Evolutionary conservation across 2,888 invertebrate species (phyloP).

Genomic region (Melinaea marsaeus): DNA sequence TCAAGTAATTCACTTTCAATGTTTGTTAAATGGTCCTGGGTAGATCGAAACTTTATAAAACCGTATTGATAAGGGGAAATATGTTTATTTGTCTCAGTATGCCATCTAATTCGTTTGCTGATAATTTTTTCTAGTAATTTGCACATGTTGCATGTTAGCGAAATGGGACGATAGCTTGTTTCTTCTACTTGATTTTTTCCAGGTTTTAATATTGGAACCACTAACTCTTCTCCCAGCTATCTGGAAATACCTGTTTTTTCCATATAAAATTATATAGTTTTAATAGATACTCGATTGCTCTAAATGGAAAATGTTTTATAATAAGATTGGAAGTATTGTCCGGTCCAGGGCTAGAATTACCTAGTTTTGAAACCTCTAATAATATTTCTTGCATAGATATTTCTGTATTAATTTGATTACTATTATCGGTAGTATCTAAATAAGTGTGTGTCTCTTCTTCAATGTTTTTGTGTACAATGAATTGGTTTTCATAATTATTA

Average conservation of each 20-base stretch:
- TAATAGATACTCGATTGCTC: conserved; percentile 20
- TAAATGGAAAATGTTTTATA: conserved; percentile 25
- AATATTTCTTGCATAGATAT: conserved; percentile 18
- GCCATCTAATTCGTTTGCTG: conserved; percentile 26
- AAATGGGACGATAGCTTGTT: conserved; percentile 28
- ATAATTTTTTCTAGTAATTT: conserved; percentile 30
- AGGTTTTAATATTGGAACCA: conserved; percentile 30
- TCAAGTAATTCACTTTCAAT: conserved; percentile 23
- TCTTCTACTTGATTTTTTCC: conserved; percentile 17
- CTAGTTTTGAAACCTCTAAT: conserved; percentile 12
- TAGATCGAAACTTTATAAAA: conserved; percentile 25
- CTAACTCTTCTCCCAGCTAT: conserved; percentile 27
- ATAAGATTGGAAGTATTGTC: conserved; percentile 26
- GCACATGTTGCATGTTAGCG: conserved; percentile 24
- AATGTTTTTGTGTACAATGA: conserved; percentile 8
- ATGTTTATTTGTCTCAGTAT: conserved; percentile 8
- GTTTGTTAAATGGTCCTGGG: conserved; percentile 23
- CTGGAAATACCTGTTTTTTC: conserved; percentile 26
- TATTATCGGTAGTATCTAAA: neutral
- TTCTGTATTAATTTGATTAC: neutral
- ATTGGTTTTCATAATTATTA: conserved; percentile 22
- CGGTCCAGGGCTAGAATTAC: conserved; percentile 24
- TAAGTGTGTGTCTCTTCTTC: neutral
- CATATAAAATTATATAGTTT: conserved; percentile 9
- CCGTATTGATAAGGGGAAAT: conserved; percentile 22